Base-by-base conservation (phyloP, 2,888 invertebrate species). In the Pachydiplax longipennis region DNA sequence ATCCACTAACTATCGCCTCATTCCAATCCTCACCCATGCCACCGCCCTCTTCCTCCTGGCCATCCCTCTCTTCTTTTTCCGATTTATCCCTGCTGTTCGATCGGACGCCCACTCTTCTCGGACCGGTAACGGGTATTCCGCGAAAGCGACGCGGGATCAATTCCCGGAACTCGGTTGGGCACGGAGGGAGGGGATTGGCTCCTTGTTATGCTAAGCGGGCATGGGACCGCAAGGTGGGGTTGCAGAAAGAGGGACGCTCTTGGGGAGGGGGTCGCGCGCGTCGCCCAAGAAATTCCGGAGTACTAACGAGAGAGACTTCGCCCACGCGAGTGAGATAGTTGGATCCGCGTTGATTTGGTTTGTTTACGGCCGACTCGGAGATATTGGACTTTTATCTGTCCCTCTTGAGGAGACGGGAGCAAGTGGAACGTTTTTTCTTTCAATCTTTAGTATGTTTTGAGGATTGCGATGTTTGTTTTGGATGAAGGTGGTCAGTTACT, bases 161-260 rank as follows among this genome's bases (percentile, higher is more conserved):
- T 82, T 82, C 82, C 82, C 82, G 48, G 82, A 82, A 82, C 48
- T 82, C 44, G 44, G 82, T 13, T 48, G 82, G 81, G 40, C 40
- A 40, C 81, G n/a, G 53, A 82, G 12, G 73, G 25, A 31, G 73
- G 25, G 82, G 82, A 44, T 48, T 48, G 44, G 44, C 82, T 82
- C 44, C 82, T 48, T 44, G 44, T 44, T 82, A 82, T 82, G 48
- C 82, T 82, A 82, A 82, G 82, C 48, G 82, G 81, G 81, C 40
- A 44, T 44, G 40, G n/a, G 82, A 44, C n/a, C 81, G 3, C 40
- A 22, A n/a, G 65, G 65, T 65, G 65, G 65, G 73, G 73, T 73
- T 73, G 73, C 25, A 73, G 31, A 31, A 31, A 73, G 73, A 31
- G 25, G 25, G 25, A 73, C 22, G 81, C 44, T 22, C 5, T 81